A percentile compares a stretch with the other conserved stretches of the same genome.
Conservation (phyloP, 1,140 invertebrate genomes). For the Diplogasteroides magnus region DNA sequence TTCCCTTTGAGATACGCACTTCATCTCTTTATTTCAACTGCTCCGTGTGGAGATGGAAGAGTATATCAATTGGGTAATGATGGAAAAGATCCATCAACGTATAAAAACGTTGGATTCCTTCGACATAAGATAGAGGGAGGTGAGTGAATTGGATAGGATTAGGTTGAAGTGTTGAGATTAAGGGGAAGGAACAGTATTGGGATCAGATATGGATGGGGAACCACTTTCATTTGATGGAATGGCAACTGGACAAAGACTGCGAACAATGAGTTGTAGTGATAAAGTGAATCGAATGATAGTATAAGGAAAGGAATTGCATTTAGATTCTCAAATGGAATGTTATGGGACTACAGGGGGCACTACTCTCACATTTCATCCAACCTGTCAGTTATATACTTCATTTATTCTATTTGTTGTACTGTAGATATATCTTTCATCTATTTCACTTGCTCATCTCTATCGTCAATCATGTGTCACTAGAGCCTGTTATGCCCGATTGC, state of each 20-base stretch:
- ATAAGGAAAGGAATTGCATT: background rate
- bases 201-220: background rate
- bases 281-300: constrained; percentile 6
- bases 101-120: background rate
- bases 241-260: constrained; percentile 17
- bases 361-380: constrained; percentile 14
- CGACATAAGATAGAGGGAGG: constrained; percentile 15
- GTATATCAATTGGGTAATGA: constrained; percentile 2
- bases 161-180: constrained; percentile 4
- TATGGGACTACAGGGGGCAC: constrained; percentile 21
- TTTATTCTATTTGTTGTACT: background rate
- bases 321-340: constrained; percentile 17
- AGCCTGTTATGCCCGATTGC: background rate
- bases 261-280: constrained; percentile 25
- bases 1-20: constrained; percentile 8
- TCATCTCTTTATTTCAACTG: constrained; percentile 23
- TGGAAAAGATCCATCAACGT: background rate
- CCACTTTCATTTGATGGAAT: constrained; percentile 21
- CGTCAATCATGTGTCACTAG: background rate
- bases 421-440: constrained; percentile 22
- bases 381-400: constrained; percentile 14
- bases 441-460: constrained; percentile 5
- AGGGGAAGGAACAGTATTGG: constrained; percentile 17
- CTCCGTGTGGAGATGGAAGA: constrained; percentile 21
- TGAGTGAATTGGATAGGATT: background rate